Conservation (phyloP, 2,113 vertebrate species). For the Rostratula benghalensis region DNA sequence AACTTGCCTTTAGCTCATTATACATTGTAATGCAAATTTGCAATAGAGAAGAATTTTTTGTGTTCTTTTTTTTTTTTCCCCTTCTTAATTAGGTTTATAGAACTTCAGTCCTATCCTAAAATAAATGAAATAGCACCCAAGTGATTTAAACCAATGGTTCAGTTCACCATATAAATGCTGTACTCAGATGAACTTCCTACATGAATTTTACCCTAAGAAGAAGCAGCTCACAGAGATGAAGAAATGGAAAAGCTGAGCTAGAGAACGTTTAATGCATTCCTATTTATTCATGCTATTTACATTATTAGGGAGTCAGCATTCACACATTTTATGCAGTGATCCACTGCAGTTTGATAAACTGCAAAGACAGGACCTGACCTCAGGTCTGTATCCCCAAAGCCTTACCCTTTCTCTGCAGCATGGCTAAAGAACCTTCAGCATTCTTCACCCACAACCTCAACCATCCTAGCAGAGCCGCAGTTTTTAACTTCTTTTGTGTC, state of each 20-base stretch:
- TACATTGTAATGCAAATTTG: conserved; percentile 12
- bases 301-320: neutral
- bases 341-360: neutral
- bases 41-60: neutral
- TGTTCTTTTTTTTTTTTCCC: neutral
- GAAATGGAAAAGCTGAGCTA: neutral
- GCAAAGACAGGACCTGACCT: neutral
- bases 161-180: neutral
- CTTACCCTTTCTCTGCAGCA: neutral
- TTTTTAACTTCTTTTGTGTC: neutral
- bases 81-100: conserved; percentile 3
- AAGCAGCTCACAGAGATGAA: neutral
- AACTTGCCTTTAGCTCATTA: neutral
- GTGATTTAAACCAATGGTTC: neutral
- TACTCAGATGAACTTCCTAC: neutral
- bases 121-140: neutral
- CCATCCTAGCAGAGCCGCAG: neutral
- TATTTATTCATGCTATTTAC: neutral
- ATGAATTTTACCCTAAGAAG: neutral
- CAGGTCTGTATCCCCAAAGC: neutral
- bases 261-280: neutral
- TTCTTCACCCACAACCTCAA: neutral
- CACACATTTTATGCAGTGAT: neutral
- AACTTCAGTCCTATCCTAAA: neutral
- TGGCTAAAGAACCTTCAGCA: neutral